These are phyloP conservation scores for Corythoichthys haematopterus DNA, from an alignment of 2,113 vertebrate species.

Conservation along the genomic window DNA sequence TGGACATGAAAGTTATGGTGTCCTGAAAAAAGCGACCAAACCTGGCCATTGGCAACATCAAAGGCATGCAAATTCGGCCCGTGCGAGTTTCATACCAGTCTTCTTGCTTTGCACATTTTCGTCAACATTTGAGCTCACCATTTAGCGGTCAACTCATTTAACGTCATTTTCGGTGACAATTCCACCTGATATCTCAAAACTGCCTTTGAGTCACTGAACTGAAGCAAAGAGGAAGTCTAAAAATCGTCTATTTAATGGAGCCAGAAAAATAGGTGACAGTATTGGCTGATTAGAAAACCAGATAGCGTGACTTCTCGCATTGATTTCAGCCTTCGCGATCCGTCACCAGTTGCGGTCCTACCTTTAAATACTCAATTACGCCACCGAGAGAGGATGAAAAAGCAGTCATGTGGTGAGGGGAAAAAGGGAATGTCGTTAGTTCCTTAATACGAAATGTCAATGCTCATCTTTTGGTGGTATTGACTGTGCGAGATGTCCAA, in stretches of 20 bases:
- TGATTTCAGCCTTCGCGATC: conserved; percentile 34
- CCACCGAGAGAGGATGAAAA: conserved; percentile 42
- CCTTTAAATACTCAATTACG: conserved; percentile 64
- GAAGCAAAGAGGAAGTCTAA: conserved; percentile 16
- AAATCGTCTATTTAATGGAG: conserved; percentile 35
- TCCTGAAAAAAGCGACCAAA: no score
- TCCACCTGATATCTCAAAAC: conserved; percentile 15
- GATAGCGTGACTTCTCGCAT: conserved; percentile 44
- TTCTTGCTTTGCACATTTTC: no score
- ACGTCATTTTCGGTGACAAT: conserved; percentile 17
- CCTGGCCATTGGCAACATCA: no score
- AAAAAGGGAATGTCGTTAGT: conserved; percentile 57
- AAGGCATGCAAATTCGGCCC: no score
- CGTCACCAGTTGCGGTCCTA: conserved; percentile 43
- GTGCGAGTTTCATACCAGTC: no score
- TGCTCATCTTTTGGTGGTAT: no score
- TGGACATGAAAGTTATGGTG: no score
- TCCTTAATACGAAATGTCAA: conserved; percentile 41
- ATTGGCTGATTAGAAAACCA: conserved; percentile 43
- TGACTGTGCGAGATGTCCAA: no score
- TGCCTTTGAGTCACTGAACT: conserved; percentile 11
- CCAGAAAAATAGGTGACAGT: conserved; percentile 11
- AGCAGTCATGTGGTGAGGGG: conserved; percentile 44
- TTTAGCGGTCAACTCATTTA: neutral
- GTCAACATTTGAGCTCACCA: no score